Base-by-base conservation (phyloP, 35 echinoderm and acorn worm species). In the Amphiura filiformis region DNA sequence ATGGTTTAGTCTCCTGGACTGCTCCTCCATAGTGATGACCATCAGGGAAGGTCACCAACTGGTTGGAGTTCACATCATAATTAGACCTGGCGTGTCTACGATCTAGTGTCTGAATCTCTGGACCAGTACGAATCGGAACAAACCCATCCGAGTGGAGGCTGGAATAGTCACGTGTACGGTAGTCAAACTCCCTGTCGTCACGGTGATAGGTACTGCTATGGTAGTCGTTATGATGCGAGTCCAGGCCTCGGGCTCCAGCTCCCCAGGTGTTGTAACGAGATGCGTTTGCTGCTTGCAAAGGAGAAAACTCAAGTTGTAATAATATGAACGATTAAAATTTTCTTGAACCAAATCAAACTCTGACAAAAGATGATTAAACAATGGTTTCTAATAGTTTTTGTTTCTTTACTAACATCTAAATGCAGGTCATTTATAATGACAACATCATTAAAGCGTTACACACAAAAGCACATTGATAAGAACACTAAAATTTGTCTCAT, bases 1-100 rank as follows among this genome's bases (percentile, higher is more conserved):
- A 91, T 35, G 95, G 91, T 34, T 65, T 41, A 0, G 57, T 47
- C 35, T 65, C 82, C 1, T 28, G 9, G 7, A 28, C 34, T 9
- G 38, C 85, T 0, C 86, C 78, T 11, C 42, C 37, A n/a, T 70
- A 11, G 32, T 57, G 65, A 36, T 36, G 36, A 26, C 80, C 77
- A 36, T 84, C 82, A 0, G 94, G 94, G 78, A 80, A 96, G 28
- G 89, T 96, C 37, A 96, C 90, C 23, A 96, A 80, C 87, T 92
- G 94, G 39, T 91, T 84, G 13, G 84, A 64, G 23, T 56, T 77
- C 12, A 75, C 76, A 28, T 85, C 34, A 34, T 75, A 39, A 36
- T 85, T 85, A 28, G 15, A 44, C 18, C 22, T 39, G 13, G 82
- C 77, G 15, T 84, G 39, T 38, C 84, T 65, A 5, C 81, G 77